Evolutionary conservation across 1,140 invertebrate species (phyloP).

Genomic region (Zaprionus vittiger): DNA sequence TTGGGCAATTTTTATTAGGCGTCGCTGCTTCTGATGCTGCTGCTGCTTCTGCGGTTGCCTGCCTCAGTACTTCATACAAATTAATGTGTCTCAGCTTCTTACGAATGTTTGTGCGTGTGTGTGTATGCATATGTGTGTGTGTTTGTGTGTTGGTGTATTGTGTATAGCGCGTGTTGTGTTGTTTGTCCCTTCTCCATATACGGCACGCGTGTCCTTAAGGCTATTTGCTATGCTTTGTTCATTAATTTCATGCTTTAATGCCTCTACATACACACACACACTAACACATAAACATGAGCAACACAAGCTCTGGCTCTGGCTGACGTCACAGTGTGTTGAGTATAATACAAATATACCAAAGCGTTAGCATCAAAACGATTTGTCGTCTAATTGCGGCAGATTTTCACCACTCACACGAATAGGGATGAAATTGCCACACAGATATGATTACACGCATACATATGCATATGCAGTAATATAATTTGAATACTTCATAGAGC

Average conservation of each 20-base stretch:
- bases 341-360: conserved; percentile 12
- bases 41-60: conserved; percentile 29
- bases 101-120: conserved; percentile 3
- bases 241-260: conserved; percentile 70
- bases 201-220: conserved; percentile 56
- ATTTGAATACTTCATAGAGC: conserved; percentile 55
- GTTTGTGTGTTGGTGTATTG: conserved; percentile 16
- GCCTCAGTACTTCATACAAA: conserved; percentile 44
- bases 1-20: conserved; percentile 55
- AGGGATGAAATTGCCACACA: background rate
- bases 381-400: conserved; percentile 59
- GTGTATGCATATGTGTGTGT: conserved; percentile 11
- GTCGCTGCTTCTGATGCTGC: conserved; percentile 27
- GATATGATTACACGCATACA: conserved; percentile 12
- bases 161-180: conserved; percentile 11
- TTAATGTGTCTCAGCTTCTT: conserved; percentile 43
- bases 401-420: conserved; percentile 35
- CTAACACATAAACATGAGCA: conserved; percentile 7
- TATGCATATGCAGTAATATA: conserved; percentile 39
- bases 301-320: conserved; percentile 3
- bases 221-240: conserved; percentile 60
- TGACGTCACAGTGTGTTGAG: conserved; percentile 48
- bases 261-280: conserved; percentile 37
- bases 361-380: conserved; percentile 44
- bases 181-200: background rate